A percentile compares a stretch with the other conserved stretches of the same genome.
These are phyloP conservation scores for Buphagus erythrorhynchus DNA, from an alignment of 2,797 vertebrate species.

Conservation along the genomic window DNA sequence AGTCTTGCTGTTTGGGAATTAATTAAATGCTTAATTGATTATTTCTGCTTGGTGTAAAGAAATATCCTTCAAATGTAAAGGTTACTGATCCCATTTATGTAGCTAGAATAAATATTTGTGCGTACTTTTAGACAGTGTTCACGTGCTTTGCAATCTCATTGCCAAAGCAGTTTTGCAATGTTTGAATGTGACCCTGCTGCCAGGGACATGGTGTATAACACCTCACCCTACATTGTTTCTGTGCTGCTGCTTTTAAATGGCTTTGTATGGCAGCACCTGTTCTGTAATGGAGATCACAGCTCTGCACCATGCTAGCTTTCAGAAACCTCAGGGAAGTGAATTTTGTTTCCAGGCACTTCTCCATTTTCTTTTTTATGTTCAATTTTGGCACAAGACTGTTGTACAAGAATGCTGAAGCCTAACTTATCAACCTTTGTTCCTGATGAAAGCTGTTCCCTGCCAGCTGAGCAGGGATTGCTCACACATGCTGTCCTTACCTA, in stretches of 20 bases:
- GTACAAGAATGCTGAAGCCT: not conserved
- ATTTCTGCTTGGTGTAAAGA: not conserved
- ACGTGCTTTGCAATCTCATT: not conserved
- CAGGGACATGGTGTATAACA: not conserved
- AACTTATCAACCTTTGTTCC: not conserved
- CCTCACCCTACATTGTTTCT: not conserved
- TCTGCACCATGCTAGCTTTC: not conserved
- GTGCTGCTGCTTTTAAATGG: not conserved
- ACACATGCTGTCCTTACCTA: accelerated
- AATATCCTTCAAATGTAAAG: not conserved
- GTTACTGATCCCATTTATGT: not conserved
- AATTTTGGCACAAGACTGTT: not conserved
- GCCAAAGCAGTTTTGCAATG: not conserved
- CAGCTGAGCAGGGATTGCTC: accelerated
- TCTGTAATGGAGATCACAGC: not conserved
- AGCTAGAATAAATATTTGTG: not conserved
- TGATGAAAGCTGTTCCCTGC: not conserved
- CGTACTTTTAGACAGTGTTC: not conserved
- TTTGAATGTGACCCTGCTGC: not conserved
- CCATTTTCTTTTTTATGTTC: not conserved
- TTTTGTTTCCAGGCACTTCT: not conserved
- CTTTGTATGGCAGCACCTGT: not conserved
- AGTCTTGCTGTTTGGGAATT: not conserved
- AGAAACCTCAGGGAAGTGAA: not conserved
- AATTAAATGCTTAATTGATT: conserved; percentile 9